phyloP scores from a whole-genome alignment of 2,797 vertebrate genomes.

The Platalea minor region DNA sequence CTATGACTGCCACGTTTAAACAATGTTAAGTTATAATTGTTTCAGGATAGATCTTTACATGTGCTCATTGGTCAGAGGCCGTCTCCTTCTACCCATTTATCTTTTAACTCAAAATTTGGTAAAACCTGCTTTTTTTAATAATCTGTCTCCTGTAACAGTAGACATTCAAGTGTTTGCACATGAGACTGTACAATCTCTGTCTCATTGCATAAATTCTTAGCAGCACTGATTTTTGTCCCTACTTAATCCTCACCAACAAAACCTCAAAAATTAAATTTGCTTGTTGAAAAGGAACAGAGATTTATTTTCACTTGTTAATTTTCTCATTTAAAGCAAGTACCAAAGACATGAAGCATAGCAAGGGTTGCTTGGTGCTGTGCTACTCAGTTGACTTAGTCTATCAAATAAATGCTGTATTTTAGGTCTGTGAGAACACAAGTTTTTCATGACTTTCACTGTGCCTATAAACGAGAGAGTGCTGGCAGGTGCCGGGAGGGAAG shows the following conservation, averaged over 20 bases:
- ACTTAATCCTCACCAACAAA: background rate
- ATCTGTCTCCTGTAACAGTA: background rate
- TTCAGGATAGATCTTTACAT: background rate
- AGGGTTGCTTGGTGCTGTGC: background rate
- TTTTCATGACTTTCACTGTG: background rate
- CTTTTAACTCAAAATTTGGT: background rate
- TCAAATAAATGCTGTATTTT: background rate
- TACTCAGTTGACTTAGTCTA: background rate
- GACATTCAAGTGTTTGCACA: background rate
- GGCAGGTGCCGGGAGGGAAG: background rate
- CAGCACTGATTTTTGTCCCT: background rate
- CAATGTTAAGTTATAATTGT: background rate
- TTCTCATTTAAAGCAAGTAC: background rate
- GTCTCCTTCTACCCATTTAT: background rate
- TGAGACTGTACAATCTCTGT: background rate
- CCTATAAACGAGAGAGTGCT: background rate
- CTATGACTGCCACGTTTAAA: background rate
- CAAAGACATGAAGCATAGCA: background rate
- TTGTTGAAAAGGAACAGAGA: background rate
- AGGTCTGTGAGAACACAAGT: background rate
- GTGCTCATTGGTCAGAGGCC: background rate
- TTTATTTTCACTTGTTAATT: background rate
- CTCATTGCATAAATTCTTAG: background rate
- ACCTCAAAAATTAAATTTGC: background rate
- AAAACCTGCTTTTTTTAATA: background rate